Percentiles rank a stretch among this genome's conserved stretches.
These are phyloP conservation scores for Caenorhabditis wallacei DNA, from an alignment of 2,888 invertebrate species.

Conservation along the genomic window DNA sequence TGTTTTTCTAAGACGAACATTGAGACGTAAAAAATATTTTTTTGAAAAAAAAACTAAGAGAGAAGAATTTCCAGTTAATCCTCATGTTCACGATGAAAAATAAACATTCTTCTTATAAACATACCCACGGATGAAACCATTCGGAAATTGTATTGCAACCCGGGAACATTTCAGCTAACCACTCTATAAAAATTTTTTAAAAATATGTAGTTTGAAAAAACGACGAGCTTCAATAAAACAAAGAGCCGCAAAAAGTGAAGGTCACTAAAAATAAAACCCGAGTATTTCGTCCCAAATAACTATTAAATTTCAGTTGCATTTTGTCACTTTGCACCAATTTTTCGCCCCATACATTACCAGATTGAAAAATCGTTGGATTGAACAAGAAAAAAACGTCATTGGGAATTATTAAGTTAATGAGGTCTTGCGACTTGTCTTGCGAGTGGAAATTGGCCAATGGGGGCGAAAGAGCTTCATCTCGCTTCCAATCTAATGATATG, in stretches of 20 bases:
- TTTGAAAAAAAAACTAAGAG: background rate
- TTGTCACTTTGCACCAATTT: constrained; percentile 25
- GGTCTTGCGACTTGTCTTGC: constrained; percentile 17
- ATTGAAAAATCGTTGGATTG: constrained; percentile 51
- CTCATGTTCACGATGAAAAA: background rate
- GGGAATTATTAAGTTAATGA: constrained; percentile 59
- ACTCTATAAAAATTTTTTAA: background rate
- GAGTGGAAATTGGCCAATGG: constrained; percentile 29
- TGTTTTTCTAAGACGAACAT: background rate
- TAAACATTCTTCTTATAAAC: constrained; percentile 16
- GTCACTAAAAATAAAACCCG: constrained; percentile 19
- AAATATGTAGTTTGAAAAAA: background rate
- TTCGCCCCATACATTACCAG: constrained; percentile 40
- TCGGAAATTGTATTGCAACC: constrained; percentile 16
- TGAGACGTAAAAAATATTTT: background rate
- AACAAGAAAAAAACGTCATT: constrained; percentile 40
- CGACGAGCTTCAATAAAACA: background rate
- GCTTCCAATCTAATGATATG: constrained; percentile 58
- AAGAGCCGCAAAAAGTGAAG: background rate
- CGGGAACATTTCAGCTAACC: background rate
- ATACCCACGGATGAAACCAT: constrained; percentile 40
- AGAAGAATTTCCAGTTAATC: background rate
- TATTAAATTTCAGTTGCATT: constrained; percentile 26
- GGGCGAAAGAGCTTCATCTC: constrained; percentile 10
- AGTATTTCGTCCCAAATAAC: background rate